Percentiles rank a stretch among this genome's conserved stretches.
Evolutionary conservation across 2,888 invertebrate species (phyloP).

Genomic region (Amiota communis): DNA sequence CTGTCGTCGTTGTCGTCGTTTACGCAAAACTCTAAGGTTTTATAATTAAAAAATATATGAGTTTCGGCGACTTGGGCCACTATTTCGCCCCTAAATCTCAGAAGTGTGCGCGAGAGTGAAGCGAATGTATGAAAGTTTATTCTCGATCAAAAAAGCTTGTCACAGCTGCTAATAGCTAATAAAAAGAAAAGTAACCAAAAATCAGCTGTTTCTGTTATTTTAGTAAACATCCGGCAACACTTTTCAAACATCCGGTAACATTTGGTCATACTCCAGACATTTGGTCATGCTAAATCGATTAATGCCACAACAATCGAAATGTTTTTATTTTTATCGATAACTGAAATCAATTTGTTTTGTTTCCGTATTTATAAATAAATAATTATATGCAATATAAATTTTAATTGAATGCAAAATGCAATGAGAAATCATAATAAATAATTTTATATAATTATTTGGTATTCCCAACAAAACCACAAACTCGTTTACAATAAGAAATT

Average conservation of each 20-base stretch:
- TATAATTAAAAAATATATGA: background rate
- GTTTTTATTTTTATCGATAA: too few relatives aligned
- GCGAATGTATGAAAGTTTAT: background rate
- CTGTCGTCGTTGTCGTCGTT: background rate
- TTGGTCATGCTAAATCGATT: background rate
- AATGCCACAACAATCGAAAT: too few relatives aligned
- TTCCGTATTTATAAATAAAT: too few relatives aligned
- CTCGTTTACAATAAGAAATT: too few relatives aligned
- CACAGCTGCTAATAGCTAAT: slow-evolving; percentile 1
- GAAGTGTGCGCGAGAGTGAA: slow-evolving; percentile 15
- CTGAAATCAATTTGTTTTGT: too few relatives aligned
- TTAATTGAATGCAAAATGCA: too few relatives aligned
- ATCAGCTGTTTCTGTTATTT: background rate
- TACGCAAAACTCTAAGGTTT: background rate
- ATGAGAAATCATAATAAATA: too few relatives aligned
- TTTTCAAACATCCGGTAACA: background rate
- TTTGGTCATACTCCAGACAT: background rate
- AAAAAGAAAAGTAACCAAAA: background rate
- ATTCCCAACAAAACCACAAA: too few relatives aligned
- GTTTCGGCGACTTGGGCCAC: background rate
- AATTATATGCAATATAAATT: too few relatives aligned
- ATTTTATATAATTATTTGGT: too few relatives aligned
- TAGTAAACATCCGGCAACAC: background rate
- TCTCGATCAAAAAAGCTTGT: background rate
- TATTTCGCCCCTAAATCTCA: background rate